phyloP scores from a whole-genome alignment of 2,113 vertebrate species.

The Eclectus roratus region DNA sequence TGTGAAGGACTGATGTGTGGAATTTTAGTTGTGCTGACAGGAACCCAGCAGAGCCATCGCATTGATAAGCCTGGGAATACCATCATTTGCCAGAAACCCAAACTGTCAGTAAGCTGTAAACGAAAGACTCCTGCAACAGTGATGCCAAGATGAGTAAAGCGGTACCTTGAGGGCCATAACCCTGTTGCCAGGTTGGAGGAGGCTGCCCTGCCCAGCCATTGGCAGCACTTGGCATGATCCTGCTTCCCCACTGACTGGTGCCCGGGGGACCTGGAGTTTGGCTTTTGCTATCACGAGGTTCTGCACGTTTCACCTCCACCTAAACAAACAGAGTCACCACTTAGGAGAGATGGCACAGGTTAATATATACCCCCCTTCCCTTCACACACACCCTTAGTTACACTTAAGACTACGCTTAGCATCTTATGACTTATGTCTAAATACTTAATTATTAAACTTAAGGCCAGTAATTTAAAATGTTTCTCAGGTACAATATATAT shows the following conservation, averaged over 20 bases:
- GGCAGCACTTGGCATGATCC: conserved; percentile 91
- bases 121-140: rapidly evolving
- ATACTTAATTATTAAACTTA: conserved; percentile 80
- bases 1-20: rapidly evolving
- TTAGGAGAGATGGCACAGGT: conserved; percentile 67
- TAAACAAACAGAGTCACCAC: conserved; percentile 82
- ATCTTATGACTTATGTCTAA: conserved; percentile 82
- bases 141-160: rapidly evolving
- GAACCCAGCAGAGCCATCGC: background rate
- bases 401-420: conserved; percentile 79
- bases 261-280: conserved; percentile 86
- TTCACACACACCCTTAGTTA: conserved; percentile 77
- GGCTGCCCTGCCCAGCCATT: conserved; percentile 97
- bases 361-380: conserved; percentile 69
- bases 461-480: conserved; percentile 83
- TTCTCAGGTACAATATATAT: conserved; percentile 88
- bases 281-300: conserved; percentile 96
- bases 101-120: rapidly evolving
- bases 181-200: conserved; percentile 93
- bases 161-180: conserved; percentile 94
- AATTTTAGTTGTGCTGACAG: background rate
- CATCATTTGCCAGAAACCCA: rapidly evolving
- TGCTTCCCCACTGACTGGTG: conserved; percentile 92
- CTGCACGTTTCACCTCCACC: conserved; percentile 99
- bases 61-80: rapidly evolving